Evolutionary conservation across 2,113 vertebrate species (phyloP).

Genomic region (Alosa alosa): DNA sequence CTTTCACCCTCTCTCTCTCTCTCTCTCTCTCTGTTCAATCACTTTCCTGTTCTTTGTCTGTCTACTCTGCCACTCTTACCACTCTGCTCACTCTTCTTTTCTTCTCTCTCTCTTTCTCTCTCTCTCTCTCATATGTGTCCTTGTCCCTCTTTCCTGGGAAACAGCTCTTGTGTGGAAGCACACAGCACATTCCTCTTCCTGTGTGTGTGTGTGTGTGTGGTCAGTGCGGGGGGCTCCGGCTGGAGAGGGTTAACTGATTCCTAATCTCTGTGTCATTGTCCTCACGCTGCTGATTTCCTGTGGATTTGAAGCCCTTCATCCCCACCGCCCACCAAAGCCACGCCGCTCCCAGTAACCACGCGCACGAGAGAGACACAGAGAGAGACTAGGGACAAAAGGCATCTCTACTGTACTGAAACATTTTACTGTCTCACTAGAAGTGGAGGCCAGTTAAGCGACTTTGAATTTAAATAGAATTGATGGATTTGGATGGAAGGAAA

Average conservation of each 20-base stretch:
- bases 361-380: background rate
- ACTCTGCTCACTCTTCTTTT: slow-evolving; percentile 17
- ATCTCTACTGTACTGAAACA: background rate
- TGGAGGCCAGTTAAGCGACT: background rate
- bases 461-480: background rate
- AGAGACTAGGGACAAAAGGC: background rate
- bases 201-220: slow-evolving; percentile 21
- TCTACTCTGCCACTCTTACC: background rate
- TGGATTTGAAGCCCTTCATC: slow-evolving; percentile 48
- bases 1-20: background rate
- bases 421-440: background rate
- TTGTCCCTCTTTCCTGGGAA: slow-evolving; percentile 22
- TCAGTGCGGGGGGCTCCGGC: background rate
- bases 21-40: slow-evolving; percentile 15
- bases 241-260: slow-evolving; percentile 53
- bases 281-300: slow-evolving; percentile 62
- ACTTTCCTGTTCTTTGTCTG: background rate
- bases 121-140: background rate
- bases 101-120: background rate
- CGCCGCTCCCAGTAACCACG: background rate
- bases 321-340: slow-evolving; percentile 48
- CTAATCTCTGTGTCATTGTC: slow-evolving; percentile 68
- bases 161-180: background rate
- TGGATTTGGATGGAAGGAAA: background rate
- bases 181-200: background rate